Conservation (phyloP, 2,797 vertebrate genomes). For the Gambusia yucatana region DNA sequence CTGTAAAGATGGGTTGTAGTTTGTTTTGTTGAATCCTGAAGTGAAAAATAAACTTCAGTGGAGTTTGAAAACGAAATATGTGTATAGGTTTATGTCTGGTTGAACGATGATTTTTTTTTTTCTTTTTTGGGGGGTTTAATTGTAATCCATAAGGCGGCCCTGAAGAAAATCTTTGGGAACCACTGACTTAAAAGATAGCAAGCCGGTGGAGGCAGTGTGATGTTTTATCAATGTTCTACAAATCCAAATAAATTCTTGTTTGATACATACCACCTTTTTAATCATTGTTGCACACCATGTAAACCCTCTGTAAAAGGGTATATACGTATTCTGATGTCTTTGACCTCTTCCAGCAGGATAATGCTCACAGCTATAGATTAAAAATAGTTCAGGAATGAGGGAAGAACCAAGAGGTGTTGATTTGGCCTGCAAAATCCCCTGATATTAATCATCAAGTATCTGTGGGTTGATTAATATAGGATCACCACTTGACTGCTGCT, state of each 20-base stretch:
- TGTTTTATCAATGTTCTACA: background rate
- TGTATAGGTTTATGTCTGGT: too few relatives aligned
- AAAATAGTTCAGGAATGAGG: background rate
- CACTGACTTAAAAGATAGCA: background rate
- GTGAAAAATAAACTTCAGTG: too few relatives aligned
- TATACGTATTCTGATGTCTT: background rate
- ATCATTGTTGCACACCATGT: background rate
- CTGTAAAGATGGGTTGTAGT: too few relatives aligned
- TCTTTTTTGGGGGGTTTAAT: too few relatives aligned
- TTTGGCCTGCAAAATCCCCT: background rate
- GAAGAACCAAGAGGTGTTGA: background rate
- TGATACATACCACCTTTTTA: background rate
- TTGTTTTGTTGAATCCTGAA: too few relatives aligned
- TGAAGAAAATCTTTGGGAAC: too few relatives aligned
- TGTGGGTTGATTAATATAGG: background rate
- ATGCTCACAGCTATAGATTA: background rate
- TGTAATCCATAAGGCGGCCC: too few relatives aligned
- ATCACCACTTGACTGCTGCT: background rate
- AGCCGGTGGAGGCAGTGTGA: background rate
- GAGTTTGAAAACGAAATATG: too few relatives aligned
- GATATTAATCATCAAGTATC: background rate
- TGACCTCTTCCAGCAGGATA: background rate
- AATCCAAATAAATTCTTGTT: background rate
- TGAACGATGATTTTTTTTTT: too few relatives aligned
- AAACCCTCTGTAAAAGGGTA: background rate